A percentile compares a stretch with the other conserved stretches of the same genome.
These are phyloP conservation scores for Holacanthella duospinosa DNA, from an alignment of 2,888 invertebrate genomes.

Conservation along the genomic window DNA sequence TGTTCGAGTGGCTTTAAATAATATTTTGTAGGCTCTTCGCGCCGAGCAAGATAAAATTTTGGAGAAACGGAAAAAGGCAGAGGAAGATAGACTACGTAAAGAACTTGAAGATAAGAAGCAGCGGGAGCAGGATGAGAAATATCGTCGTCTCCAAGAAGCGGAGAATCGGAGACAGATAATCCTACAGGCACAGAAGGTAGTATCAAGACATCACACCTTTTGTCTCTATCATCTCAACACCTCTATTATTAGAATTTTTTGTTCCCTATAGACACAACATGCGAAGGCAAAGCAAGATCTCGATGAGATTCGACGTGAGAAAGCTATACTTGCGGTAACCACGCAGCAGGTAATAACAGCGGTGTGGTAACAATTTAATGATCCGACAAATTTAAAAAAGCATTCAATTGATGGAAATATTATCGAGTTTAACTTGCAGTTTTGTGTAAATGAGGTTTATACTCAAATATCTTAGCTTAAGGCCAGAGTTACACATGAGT, in stretches of 20 bases:
- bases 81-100: slow-evolving; percentile 85
- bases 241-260: too few species aligned
- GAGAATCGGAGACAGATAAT: slow-evolving; percentile 91
- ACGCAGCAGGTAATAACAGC: background rate
- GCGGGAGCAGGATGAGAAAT: slow-evolving; percentile 87
- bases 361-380: too few species aligned
- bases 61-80: slow-evolving; percentile 88
- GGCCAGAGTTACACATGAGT: too few species aligned
- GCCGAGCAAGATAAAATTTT: slow-evolving; percentile 93
- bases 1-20: too few species aligned
- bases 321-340: background rate
- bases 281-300: slow-evolving; percentile 38
- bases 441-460: too few species aligned
- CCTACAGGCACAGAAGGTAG: slow-evolving; percentile 75
- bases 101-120: slow-evolving; percentile 94
- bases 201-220: too few species aligned
- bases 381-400: too few species aligned
- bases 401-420: too few species aligned
- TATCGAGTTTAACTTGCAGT: too few species aligned
- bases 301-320: background rate
- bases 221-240: background rate
- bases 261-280: slow-evolving; percentile 12
- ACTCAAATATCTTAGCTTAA: too few species aligned
- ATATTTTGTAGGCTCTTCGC: slow-evolving; percentile 47
- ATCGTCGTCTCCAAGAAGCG: slow-evolving; percentile 83